phyloP scores from a whole-genome alignment of 2,888 invertebrate species.

The Drosophila neutralis region DNA sequence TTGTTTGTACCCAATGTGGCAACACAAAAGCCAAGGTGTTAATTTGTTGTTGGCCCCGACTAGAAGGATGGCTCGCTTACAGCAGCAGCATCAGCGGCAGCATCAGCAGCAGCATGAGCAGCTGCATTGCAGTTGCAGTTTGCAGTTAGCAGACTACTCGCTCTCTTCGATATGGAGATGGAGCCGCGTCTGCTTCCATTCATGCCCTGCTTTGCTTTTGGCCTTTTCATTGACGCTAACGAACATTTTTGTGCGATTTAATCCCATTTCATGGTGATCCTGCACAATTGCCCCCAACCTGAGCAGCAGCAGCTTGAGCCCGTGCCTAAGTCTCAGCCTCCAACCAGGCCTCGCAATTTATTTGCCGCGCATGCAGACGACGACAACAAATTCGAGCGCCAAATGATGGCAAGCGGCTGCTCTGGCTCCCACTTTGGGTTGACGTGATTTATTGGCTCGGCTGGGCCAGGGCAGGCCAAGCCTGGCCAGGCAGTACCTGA shows the following conservation, averaged over 20 bases:
- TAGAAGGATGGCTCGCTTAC: constrained; percentile 55
- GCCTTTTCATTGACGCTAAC: constrained; percentile 81
- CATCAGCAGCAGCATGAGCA: constrained; percentile 16
- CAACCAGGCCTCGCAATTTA: constrained; percentile 67
- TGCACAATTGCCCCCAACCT: constrained; percentile 59
- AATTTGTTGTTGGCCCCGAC: constrained; percentile 78
- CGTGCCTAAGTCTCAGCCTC: constrained; percentile 39
- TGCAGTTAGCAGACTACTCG: constrained; percentile 3
- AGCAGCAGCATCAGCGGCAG: constrained; percentile 15
- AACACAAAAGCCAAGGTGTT: constrained; percentile 81
- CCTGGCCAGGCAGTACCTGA: constrained; percentile 65
- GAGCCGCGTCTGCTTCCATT: constrained; percentile 57
- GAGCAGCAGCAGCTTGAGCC: constrained; percentile 29
- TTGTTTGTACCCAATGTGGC: constrained; percentile 82
- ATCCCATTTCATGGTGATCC: constrained; percentile 85
- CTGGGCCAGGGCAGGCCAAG: constrained; percentile 20
- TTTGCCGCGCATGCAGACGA: constrained; percentile 74
- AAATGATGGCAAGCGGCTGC: constrained; percentile 76
- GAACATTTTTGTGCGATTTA: constrained; percentile 83
- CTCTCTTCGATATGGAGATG: constrained; percentile 59
- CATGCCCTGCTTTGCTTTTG: constrained; percentile 69
- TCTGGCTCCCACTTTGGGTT: constrained; percentile 71
- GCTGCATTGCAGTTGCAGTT: constrained; percentile 33
- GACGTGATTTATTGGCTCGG: constrained; percentile 78
- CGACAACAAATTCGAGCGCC: constrained; percentile 81